Percentiles rank a stretch among this genome's conserved stretches.
Evolutionary conservation across 2,797 vertebrate genomes (phyloP).

Genomic region (Paramormyrops hopkinsi): DNA sequence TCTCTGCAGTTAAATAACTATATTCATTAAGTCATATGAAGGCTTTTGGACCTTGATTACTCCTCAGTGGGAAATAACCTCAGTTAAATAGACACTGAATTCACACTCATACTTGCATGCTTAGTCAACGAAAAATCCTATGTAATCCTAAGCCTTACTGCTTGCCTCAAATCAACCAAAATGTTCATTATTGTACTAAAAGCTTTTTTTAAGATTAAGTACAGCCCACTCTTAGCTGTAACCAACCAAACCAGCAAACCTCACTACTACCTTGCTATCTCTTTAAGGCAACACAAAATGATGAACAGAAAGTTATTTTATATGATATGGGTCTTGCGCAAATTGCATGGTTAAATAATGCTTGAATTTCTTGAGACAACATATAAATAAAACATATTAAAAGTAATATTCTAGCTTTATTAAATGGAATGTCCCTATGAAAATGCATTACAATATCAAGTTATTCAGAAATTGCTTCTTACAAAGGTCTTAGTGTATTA

Average conservation of each 20-base stretch:
- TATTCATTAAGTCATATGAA: background rate
- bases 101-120: background rate
- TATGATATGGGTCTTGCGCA: background rate
- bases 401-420: background rate
- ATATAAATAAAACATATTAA: background rate
- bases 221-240: background rate
- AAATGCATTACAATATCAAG: background rate
- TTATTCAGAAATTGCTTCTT: background rate
- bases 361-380: background rate
- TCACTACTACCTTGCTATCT: background rate
- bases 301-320: background rate
- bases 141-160: background rate
- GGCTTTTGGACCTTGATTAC: background rate
- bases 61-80: background rate
- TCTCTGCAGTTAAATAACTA: background rate
- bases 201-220: background rate
- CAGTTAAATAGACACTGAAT: background rate
- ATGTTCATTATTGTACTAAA: background rate
- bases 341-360: background rate
- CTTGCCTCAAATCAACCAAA: background rate
- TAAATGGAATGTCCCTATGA: background rate
- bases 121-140: background rate
- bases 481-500: background rate
- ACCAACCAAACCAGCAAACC: background rate
- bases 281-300: background rate